phyloP scores from a whole-genome alignment of 2,797 vertebrate species.

The Carcharodon carcharias region DNA sequence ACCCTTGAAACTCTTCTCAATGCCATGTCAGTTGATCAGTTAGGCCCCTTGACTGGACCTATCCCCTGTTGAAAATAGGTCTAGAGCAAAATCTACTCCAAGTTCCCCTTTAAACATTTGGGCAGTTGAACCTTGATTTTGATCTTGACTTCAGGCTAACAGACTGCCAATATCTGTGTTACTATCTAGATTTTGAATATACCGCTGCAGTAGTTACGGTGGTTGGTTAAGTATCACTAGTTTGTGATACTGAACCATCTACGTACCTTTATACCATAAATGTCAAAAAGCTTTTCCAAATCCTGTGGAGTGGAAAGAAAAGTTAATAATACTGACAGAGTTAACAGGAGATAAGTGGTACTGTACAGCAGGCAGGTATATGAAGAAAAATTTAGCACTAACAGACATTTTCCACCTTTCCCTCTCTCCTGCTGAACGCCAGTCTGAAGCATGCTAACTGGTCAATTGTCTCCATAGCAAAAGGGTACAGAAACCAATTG shows the following conservation, averaged over 20 bases:
- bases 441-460: neutral
- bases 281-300: constrained; percentile 75
- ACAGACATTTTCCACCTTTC: neutral
- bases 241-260: neutral
- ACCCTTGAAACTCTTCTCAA: neutral
- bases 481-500: neutral
- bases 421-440: too few relatives aligned
- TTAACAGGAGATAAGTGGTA: neutral
- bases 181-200: neutral
- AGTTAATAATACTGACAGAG: constrained; percentile 1
- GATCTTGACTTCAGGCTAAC: neutral
- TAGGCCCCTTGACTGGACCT: neutral
- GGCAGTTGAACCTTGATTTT: neutral
- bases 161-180: neutral
- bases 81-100: neutral
- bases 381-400: neutral
- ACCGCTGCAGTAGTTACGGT: neutral
- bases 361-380: neutral
- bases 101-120: neutral
- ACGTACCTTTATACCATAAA: constrained; percentile 75
- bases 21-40: neutral
- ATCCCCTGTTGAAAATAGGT: neutral
- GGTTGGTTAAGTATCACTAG: neutral
- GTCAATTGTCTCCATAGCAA: neutral
- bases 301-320: constrained; percentile 57